Conservation (phyloP, 2,888 invertebrate genomes). For the Amphipoea lucens region DNA sequence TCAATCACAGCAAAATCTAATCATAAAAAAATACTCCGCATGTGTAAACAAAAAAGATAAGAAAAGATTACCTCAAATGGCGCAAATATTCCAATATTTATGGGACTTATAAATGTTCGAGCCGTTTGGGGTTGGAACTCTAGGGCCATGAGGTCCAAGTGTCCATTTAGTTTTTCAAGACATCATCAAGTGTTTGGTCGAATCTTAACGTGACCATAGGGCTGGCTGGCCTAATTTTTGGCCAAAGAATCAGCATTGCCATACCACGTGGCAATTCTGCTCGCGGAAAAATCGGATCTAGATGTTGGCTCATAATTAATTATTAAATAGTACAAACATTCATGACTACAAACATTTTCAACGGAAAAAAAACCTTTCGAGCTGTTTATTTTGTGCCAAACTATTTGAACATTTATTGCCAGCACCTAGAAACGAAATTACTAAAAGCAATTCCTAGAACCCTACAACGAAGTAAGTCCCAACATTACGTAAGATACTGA, state of each 20-base stretch:
- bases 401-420: slow-evolving; percentile 1
- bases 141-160: not conserved
- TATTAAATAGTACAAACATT: not conserved
- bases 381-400: slow-evolving; percentile 7
- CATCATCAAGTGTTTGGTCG: not conserved
- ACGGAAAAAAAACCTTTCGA: not conserved
- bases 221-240: too few relatives aligned
- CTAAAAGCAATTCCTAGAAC: not conserved
- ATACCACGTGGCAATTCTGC: too few relatives aligned
- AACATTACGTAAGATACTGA: slow-evolving; percentile 12
- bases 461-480: not conserved
- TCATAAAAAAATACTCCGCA: not conserved
- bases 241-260: not conserved
- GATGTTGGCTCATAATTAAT: not conserved
- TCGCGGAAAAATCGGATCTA: not conserved
- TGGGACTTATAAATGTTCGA: not conserved
- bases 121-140: not conserved
- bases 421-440: slow-evolving; percentile 2
- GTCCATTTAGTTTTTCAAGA: not conserved
- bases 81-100: not conserved
- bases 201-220: not conserved
- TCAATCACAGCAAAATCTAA: not conserved
- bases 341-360: not conserved
- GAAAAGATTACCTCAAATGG: too few relatives aligned
- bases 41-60: not conserved